Conservation (phyloP, 2,797 vertebrate species). For the Dallia pectoralis region DNA sequence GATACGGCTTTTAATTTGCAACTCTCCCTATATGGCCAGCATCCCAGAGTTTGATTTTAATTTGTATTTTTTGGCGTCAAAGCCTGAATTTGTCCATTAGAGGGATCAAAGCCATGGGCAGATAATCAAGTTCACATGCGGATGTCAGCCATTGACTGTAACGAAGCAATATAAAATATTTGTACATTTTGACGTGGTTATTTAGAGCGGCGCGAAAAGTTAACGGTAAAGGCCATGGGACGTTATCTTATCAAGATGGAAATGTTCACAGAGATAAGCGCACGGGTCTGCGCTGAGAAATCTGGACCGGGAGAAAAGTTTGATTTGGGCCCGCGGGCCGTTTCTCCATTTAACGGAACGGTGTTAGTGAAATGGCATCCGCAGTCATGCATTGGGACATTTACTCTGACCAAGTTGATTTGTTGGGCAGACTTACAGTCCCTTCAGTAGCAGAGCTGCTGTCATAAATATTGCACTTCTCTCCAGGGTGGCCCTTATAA, state of each 20-base stretch:
- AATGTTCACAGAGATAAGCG: not conserved
- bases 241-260: not conserved
- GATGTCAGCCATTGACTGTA: not conserved
- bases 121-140: too few relatives aligned
- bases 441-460: slow-evolving; percentile 1
- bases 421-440: slow-evolving; percentile 34
- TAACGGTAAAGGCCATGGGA: not conserved
- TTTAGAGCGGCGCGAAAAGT: not conserved
- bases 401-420: slow-evolving; percentile 17
- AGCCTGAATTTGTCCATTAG: not conserved
- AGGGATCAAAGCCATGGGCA: not conserved
- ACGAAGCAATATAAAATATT: not conserved
- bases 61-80: too few relatives aligned
- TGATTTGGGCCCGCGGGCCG: not conserved
- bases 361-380: not conserved
- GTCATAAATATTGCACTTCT: slow-evolving; percentile 37
- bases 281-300: not conserved
- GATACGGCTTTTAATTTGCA: too few relatives aligned
- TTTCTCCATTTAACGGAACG: not conserved
- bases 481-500: slow-evolving; percentile 37
- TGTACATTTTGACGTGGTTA: not conserved
- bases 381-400: not conserved
- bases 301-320: not conserved
- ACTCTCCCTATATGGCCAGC: too few relatives aligned
- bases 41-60: too few relatives aligned